phyloP scores from a whole-genome alignment of 2,888 invertebrate species.

The Heliconius charithonia region DNA sequence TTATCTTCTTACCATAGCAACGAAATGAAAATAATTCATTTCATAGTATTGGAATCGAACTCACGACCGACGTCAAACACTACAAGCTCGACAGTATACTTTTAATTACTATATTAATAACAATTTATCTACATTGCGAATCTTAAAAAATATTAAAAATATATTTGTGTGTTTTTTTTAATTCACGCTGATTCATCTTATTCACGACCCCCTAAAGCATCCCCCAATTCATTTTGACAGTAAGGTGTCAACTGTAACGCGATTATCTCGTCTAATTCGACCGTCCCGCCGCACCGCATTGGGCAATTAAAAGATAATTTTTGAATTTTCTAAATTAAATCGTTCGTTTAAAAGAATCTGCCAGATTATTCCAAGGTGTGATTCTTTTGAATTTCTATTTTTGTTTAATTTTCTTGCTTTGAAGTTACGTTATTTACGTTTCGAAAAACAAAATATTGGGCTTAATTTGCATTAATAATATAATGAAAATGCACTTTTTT shows the following conservation, averaged over 20 bases:
- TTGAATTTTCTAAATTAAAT: constrained; percentile 53
- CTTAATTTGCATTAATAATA: background rate
- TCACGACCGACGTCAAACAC: no score
- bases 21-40: background rate
- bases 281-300: constrained; percentile 43
- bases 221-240: constrained; percentile 51
- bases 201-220: constrained; percentile 42
- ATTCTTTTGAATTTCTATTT: constrained; percentile 35
- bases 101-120: background rate
- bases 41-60: no score
- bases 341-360: constrained; percentile 45
- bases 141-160: background rate
- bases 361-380: constrained; percentile 51
- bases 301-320: constrained; percentile 61
- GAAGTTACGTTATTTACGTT: background rate
- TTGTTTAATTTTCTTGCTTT: background rate
- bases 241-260: constrained; percentile 55
- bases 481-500: fast-evolving
- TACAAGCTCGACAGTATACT: no score
- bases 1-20: background rate
- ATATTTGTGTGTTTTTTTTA: background rate
- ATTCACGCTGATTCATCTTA: constrained; percentile 1
- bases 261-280: constrained; percentile 56
- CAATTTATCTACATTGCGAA: background rate
- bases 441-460: background rate